Base-by-base conservation (phyloP, 2,888 invertebrate genomes). In the Pilophorus perplexus region DNA sequence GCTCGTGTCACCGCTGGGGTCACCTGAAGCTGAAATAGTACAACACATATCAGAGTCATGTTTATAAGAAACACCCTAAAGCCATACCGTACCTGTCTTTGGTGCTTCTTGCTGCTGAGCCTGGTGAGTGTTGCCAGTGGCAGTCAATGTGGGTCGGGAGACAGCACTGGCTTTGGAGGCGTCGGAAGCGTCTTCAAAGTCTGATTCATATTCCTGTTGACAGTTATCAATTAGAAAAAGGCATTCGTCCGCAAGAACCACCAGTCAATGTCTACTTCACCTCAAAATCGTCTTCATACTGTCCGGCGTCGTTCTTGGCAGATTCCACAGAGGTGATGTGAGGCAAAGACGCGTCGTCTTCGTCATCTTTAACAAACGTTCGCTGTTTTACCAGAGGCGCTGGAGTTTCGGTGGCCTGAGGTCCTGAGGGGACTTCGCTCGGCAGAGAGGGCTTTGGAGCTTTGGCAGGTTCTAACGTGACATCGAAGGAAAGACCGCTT, bases 291-390 rank as follows among this genome's bases (percentile, higher is more conserved):
- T 33, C 62, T 37, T 48, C 37, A n/a, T 38, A 38, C 20, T 37
- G 22, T 8, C 37, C 38, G 10, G 55, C 16, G 3, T 12, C 38
- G 20, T 27, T 16, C n/a, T n/a, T n/a, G n/a, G n/a, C n/a, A n/a
- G n/a, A 20, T 22, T 62, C 48, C 8, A 46, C 62, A 1, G 62
- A 33, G 12, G 44, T 40, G 44, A 59, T 59, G 33, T 62, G 44
- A 5, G 62, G 46, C 44, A 62, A n/a, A 2, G 62, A 62, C 18
- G 37, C 28, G 22, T 66, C 57, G 27, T 55, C 62, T 42, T 66
- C 40, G 33, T 64, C 64, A 44, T 66, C 66, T 54, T 70, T 68
- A 38, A 67, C 60, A 44, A 60, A 67, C 16, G 68, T 64, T 28
- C 67, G 48, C 54, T 70, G 57, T 62, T 69, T 52, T 46, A 55